Evolutionary conservation across 1,140 invertebrate species (phyloP).

Genomic region (Schlechtendalia chinensis): DNA sequence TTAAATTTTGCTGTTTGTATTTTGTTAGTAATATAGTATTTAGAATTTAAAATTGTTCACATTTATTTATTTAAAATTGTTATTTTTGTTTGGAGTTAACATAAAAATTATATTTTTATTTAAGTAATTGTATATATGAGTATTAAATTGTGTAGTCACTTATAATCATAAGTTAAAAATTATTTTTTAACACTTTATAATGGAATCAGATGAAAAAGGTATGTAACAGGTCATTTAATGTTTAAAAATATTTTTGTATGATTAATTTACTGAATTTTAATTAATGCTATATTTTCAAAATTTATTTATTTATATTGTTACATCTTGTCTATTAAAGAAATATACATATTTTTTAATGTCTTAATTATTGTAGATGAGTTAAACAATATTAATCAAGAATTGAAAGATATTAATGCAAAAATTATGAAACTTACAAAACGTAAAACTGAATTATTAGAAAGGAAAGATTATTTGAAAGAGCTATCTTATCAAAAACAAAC

Average conservation of each 20-base stretch:
- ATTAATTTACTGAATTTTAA: no score
- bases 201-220: background rate
- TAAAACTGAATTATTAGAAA: slow-evolving; percentile 17
- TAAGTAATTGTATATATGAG: no score
- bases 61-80: no score
- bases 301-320: background rate
- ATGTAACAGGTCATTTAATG: background rate
- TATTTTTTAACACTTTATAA: background rate
- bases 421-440: slow-evolving; percentile 29
- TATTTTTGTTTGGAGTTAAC: no score
- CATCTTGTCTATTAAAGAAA: no score
- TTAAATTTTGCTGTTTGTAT: no score
- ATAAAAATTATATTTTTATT: no score
- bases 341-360: background rate
- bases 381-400: slow-evolving; percentile 14
- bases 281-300: background rate
- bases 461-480: slow-evolving; percentile 24
- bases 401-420: slow-evolving; percentile 26
- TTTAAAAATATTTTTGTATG: no score
- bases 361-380: slow-evolving; percentile 4
- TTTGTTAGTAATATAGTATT: no score
- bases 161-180: no score
- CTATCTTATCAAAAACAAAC: slow-evolving; percentile 34
- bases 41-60: no score
- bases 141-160: no score